Base-by-base conservation (phyloP, 2,113 vertebrate genomes). In the Hippopotamus amphibius region DNA sequence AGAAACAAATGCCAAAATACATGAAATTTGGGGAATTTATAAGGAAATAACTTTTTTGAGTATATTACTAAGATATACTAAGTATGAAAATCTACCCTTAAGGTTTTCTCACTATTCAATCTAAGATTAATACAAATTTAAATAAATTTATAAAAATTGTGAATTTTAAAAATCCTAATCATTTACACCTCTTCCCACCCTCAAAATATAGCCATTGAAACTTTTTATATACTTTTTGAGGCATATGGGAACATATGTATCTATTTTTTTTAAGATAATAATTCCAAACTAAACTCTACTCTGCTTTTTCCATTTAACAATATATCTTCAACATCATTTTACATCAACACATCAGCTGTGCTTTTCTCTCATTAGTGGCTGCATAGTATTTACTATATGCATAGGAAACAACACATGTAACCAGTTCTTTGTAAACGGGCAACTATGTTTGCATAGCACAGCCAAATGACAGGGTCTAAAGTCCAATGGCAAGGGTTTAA, bases 231-330 rank as follows among this genome's bases (percentile, higher is more conserved):
- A 65, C 3, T 76, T 85, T 93, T 81, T 85, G 43, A 93, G 46
- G n/a, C 6, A 87, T 28, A 37, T 22, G 3, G 28, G 30, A 96
- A 82, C 30, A 89, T 55, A 61, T 16, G 22, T 80, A 85, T 14
- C 1, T 71, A 8, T 63, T 59, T 90, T 82, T 37, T 33, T 10
- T 50, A 89, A 57, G 41, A 53, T 33, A 17, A 57, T 83, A 88
- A 80, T 69, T 63, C n/a, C 50, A 95, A 93, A 57, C 16, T 81
- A 71, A 79, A 53, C 24, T 93, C 50, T 53, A 77, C 3, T 71
- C 65, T 68, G 22, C 22, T 82, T 91, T 94, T 66, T 74, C 37
- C 48, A 96, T 53, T 87, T 97, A 92, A 92, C 41, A 92, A 66
- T 80, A 4, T 61, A 79, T 53, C 43, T 71, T 63, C 19, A 82